Base-by-base conservation (phyloP, 2,797 vertebrate genomes). In the Luscinia luscinia region DNA sequence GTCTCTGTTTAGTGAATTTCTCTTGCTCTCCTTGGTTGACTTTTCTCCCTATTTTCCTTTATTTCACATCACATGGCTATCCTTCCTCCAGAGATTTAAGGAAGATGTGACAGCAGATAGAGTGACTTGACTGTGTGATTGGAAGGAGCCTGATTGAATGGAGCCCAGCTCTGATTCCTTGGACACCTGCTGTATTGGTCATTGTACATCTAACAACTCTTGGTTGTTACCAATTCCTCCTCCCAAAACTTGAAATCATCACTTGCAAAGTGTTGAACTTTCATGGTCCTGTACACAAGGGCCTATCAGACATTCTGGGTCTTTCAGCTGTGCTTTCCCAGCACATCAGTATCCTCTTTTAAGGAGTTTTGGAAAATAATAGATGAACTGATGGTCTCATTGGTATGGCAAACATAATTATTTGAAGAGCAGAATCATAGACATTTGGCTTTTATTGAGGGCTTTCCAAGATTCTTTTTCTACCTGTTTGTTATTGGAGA, bases 401-500 rank as follows among this genome's bases (percentile, higher is more conserved):
- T 93, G 93, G 57, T 89, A 85, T 88, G 73, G 82, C 26, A 83
- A 67, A 66, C 54, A 64, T 1, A 57, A 75, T 89, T 89, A 51
- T 58, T 84, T 92, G 81, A 69, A 93, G 89, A 91, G 51, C 59
- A 73, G 73, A 78, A 87, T 64, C 57, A 8, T 34, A 90, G 69
- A 76, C 36, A 43, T 79, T 95, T 74, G 63, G 48, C 73, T 79
- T 74, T 93, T 58, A 62, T 72, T 91, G 43, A 81, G 55, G 45
- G 14, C 41, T 89, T 92, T 95, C 89, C 84, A 95, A 91, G 66
- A 83, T 78, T 69, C 23, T 81, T 14, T 94, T 92, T 84, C 82
- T 95, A 92, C 91, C 93, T 96, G 92, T 52, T 91, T 64, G 52
- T 87, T 81, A 79, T 86, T 5, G 12, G 63, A 91, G n/a, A 86